Conservation (phyloP, 2,113 vertebrate genomes). For the human region GRCh38 chr9:88258501-88259000, state of each 20-base stretch:
- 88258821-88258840: background rate
- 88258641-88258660: background rate
- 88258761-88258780: background rate
- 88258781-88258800: background rate
- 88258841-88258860: background rate
- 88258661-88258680: background rate
- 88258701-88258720: background rate
- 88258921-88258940: background rate
- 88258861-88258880: background rate
- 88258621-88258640: background rate
- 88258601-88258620: background rate
- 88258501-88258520: background rate
- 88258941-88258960: fast-evolving
- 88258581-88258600: background rate
- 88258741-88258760: background rate
- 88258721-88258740: background rate
- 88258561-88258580: background rate
- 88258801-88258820: fast-evolving
- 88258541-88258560: background rate
- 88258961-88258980: fast-evolving
- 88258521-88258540: background rate
- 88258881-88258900: background rate
- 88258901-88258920: background rate
- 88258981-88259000: too few relatives aligned
- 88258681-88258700: background rate